phyloP scores from a whole-genome alignment of 1,140 invertebrate genomes.

The Epicauta chinensis region DNA sequence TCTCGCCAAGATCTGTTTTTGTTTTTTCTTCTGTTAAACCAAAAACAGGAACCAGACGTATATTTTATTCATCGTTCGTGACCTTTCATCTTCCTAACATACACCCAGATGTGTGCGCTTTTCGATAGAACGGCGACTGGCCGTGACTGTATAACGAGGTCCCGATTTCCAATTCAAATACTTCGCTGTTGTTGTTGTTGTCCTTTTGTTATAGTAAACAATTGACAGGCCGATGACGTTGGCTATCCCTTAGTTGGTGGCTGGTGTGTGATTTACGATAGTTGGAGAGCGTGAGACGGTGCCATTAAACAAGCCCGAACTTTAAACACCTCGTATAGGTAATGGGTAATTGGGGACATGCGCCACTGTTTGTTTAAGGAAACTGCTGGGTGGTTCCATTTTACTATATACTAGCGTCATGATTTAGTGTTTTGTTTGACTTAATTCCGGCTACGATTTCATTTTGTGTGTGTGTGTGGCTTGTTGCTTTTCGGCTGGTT shows the following conservation, averaged over 20 bases:
- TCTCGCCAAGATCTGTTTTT: too few relatives aligned
- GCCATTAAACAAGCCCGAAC: constrained; percentile 18
- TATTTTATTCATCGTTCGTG: too few relatives aligned
- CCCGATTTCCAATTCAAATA: constrained; percentile 14
- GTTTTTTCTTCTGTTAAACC: too few relatives aligned
- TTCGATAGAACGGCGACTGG: too few relatives aligned
- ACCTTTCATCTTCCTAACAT: too few relatives aligned
- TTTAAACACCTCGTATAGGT: constrained; percentile 29
- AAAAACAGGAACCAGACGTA: too few relatives aligned
- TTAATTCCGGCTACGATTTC: too few relatives aligned
- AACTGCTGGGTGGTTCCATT: constrained; percentile 9
- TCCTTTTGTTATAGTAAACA: constrained; percentile 2
- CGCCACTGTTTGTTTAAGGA: constrained; percentile 27
- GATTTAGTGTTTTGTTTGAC: constrained; percentile 14
- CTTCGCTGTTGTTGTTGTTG: not conserved
- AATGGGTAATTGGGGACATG: constrained; percentile 31
- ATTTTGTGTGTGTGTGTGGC: too few relatives aligned
- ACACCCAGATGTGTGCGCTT: too few relatives aligned
- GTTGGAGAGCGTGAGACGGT: constrained; percentile 21
- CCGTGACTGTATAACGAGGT: constrained; percentile 2
- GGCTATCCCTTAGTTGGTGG: not conserved
- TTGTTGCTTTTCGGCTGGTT: constrained; percentile 1
- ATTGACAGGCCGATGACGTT: constrained; percentile 10
- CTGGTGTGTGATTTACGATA: constrained; percentile 20
- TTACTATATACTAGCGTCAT: constrained; percentile 6